phyloP scores from a whole-genome alignment of 2,888 invertebrate species.

The Agrypnus murinus region DNA sequence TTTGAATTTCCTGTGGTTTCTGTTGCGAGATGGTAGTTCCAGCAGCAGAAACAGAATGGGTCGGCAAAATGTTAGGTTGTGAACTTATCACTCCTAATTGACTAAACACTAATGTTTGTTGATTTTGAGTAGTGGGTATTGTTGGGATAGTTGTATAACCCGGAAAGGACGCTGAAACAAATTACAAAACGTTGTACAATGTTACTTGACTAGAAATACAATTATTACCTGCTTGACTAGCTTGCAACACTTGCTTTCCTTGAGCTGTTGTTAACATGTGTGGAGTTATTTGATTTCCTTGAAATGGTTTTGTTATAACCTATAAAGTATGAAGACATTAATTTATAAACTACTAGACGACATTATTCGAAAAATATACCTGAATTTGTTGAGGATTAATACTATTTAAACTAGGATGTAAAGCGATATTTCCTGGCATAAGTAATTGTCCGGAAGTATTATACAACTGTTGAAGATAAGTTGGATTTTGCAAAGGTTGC shows the following conservation, averaged over 20 bases:
- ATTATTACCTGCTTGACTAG: slow-evolving; percentile 77
- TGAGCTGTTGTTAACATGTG: slow-evolving; percentile 88
- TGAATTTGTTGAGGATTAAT: slow-evolving; percentile 87
- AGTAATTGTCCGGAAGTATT: slow-evolving; percentile 86
- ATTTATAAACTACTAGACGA: slow-evolving; percentile 1
- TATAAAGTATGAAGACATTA: slow-evolving; percentile 62
- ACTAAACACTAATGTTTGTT: slow-evolving; percentile 86
- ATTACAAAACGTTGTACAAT: no score
- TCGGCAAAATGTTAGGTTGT: slow-evolving; percentile 79
- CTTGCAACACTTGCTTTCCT: slow-evolving; percentile 82
- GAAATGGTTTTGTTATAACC: slow-evolving; percentile 91
- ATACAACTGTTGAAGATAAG: slow-evolving; percentile 87
- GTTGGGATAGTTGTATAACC: slow-evolving; percentile 87
- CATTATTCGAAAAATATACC: slow-evolving; percentile 68
- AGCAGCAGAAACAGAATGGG: slow-evolving; percentile 76
- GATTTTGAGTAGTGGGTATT: slow-evolving; percentile 82
- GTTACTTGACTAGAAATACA: no score
- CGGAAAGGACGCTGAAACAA: slow-evolving; percentile 76
- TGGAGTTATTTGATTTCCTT: slow-evolving; percentile 83
- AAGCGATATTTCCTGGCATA: slow-evolving; percentile 86
- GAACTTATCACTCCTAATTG: slow-evolving; percentile 82
- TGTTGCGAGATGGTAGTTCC: slow-evolving; percentile 71
- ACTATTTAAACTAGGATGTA: slow-evolving; percentile 82
- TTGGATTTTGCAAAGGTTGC: slow-evolving; percentile 84
- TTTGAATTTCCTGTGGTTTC: slow-evolving; percentile 79